These are phyloP conservation scores for Ctenopoma multispine DNA, from an alignment of 2,797 vertebrate species.

Conservation along the genomic window DNA sequence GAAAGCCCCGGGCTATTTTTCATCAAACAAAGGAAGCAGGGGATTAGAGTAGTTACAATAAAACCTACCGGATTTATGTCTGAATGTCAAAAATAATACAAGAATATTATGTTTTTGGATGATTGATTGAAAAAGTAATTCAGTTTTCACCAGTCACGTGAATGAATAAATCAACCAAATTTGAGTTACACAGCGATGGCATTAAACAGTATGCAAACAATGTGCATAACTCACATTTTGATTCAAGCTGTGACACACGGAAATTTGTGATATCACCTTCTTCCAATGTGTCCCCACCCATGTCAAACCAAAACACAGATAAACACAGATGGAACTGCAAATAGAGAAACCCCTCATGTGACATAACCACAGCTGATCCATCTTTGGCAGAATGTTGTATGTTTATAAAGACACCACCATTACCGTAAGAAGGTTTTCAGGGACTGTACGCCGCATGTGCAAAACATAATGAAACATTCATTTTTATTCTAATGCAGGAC, in stretches of 20 bases:
- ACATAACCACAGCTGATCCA: neutral
- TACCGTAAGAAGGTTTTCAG: neutral
- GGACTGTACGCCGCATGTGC: no score
- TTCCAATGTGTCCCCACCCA: neutral
- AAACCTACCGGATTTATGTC: slow-evolving; percentile 49
- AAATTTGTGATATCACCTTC: neutral
- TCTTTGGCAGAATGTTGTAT: neutral
- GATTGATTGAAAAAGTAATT: slow-evolving; percentile 31
- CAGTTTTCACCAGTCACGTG: neutral
- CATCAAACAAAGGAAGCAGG: slow-evolving; percentile 72
- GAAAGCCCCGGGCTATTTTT: slow-evolving; percentile 68
- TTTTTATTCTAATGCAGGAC: neutral
- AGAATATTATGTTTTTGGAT: slow-evolving; percentile 25
- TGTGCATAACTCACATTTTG: no score
- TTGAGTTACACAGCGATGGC: neutral
- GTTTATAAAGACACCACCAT: neutral
- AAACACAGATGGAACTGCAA: neutral
- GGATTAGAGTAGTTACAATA: slow-evolving; percentile 54
- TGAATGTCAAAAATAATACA: slow-evolving; percentile 54
- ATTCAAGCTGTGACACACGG: neutral
- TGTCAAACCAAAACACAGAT: neutral
- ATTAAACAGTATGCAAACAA: neutral
- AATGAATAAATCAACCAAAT: neutral
- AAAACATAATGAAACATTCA: no score
- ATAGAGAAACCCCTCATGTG: neutral